These are phyloP conservation scores for Manis javanica DNA, from an alignment of 2,797 vertebrate genomes.

Conservation along the genomic window DNA sequence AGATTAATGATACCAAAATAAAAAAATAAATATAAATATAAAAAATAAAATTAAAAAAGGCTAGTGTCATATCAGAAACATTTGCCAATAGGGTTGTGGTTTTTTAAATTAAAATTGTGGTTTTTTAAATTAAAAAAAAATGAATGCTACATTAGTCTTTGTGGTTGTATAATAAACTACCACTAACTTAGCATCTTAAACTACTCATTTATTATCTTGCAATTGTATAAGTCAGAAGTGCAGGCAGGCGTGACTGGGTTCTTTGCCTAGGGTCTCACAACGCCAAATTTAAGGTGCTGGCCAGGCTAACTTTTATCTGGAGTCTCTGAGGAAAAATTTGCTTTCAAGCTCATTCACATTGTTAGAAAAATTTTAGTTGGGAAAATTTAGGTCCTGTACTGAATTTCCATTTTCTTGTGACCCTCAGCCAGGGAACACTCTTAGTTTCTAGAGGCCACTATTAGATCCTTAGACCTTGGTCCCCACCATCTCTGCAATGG, in stretches of 20 bases:
- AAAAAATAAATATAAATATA: no score
- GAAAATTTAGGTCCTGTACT: not conserved
- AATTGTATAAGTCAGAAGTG: not conserved
- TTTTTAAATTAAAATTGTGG: no score
- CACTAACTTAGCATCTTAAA: not conserved
- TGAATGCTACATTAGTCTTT: not conserved
- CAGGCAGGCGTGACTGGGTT: not conserved
- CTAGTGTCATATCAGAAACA: no score
- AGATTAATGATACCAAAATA: no score
- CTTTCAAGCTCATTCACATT: not conserved
- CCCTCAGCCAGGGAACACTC: not conserved
- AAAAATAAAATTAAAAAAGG: no score
- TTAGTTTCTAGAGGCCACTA: not conserved
- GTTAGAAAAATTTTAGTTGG: not conserved
- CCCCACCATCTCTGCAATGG: not conserved
- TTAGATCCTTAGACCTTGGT: not conserved
- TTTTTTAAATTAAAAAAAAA: not conserved
- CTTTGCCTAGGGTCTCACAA: constrained; percentile 4
- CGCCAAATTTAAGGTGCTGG: not conserved
- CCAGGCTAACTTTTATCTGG: not conserved
- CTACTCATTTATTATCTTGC: not conserved
- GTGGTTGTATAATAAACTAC: not conserved
- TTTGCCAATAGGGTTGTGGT: no score
- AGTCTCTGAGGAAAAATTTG: not conserved
- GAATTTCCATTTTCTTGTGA: not conserved